Base-by-base conservation (phyloP, 2,113 vertebrate species). In the Ptychochromis oligacanthus region DNA sequence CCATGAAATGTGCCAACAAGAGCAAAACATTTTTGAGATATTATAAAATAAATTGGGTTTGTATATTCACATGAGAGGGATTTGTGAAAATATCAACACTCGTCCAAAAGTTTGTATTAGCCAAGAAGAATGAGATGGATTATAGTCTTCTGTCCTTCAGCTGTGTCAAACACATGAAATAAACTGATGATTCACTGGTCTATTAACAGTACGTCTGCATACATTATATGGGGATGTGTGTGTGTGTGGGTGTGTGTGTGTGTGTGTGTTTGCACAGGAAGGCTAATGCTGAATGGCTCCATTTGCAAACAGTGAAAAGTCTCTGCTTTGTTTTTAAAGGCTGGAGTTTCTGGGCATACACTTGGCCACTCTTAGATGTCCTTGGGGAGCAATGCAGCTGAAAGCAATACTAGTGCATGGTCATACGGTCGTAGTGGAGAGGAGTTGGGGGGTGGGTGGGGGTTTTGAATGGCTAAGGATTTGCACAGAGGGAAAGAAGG, bases 321-420 rank as follows among this genome's bases (percentile, higher is more conserved):
- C 61, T 89, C 81, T 58, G 60, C 82, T 90, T 93, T 93, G 90
- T 92, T 95, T 95, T 91, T 84, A 61, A 93, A 94, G 92, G 90
- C 85, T 92, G 92, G 85, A 85, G 89, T 92, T 94, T 92, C 91
- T 87, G 86, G 84, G 84, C 88, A 91, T 91, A 87, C 92, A 91
- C 64, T 83, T 56, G 87, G 81, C 90, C 91, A 85, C 87, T 90
- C 91, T 92, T 40, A 40, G 49, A 60, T 54, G 87, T 89, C 94
- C 93, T 87, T 83, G 77, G 89, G 90, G 92, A 93, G 87, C 91
- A 87, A 81, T 90, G 88, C 88, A 87, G 88, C 84, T 89, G 90
- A 94, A 95, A 93, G 93, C 89, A 94, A 91, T 86, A 92, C 90
- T 85, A 84, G 88, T 83, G 81, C 87, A 77, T 65, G 89, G 88